A percentile compares a stretch with the other conserved stretches of the same genome.
Evolutionary conservation across 2,113 vertebrate species (phyloP).

Genomic region (Perognathus longimembris): DNA sequence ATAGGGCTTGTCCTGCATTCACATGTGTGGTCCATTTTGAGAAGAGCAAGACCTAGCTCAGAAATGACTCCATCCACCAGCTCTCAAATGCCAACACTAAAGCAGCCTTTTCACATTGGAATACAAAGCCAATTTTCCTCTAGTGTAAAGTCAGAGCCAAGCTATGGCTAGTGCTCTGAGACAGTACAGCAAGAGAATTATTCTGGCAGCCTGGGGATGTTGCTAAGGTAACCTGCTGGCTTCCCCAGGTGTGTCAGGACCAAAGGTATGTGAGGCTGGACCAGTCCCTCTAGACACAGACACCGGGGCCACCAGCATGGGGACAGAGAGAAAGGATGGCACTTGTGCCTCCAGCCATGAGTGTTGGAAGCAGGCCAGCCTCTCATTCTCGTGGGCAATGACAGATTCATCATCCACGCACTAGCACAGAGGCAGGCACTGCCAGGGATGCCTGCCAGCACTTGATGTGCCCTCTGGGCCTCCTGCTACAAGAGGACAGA

Average conservation of each 20-base stretch:
- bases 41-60: neutral
- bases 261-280: neutral
- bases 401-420: constrained; percentile 41
- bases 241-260: neutral
- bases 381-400: neutral
- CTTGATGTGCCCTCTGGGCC: neutral
- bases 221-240: neutral
- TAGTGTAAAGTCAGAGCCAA: neutral
- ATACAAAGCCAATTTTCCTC: neutral
- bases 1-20: neutral
- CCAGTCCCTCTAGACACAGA: neutral
- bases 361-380: constrained; percentile 19
- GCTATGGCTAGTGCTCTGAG: neutral
- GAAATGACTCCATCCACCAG: neutral
- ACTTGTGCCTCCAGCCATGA: constrained; percentile 52
- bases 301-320: neutral
- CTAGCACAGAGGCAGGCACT: neutral
- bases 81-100: neutral
- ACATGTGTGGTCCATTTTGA: neutral
- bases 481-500: constrained; percentile 14
- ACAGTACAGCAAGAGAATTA: neutral
- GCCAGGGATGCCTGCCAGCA: constrained; percentile 39
- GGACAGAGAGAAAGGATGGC: neutral
- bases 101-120: no score
- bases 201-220: neutral